Percentiles rank a stretch among this genome's conserved stretches.
Conservation (phyloP, 2,797 vertebrate genomes). For the Thunnus albacares region DNA sequence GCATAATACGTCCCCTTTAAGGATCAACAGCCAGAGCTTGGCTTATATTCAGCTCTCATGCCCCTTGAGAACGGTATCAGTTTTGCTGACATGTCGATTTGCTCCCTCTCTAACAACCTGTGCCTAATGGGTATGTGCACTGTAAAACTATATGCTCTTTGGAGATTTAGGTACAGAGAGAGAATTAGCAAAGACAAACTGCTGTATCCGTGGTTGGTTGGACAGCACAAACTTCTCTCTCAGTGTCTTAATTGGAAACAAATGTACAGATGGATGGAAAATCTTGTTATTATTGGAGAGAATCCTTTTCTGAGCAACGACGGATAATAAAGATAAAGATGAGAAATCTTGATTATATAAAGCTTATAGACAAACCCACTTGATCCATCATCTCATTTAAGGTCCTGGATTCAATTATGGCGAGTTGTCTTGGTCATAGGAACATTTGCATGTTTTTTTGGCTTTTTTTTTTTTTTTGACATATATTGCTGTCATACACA, state of each 20-base stretch:
- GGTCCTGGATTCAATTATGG: constrained; percentile 61
- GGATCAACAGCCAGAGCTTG: constrained; percentile 40
- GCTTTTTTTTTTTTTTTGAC: neutral
- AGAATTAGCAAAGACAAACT: constrained; percentile 70
- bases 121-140: constrained; percentile 34
- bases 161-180: constrained; percentile 66
- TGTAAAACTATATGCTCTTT: constrained; percentile 64
- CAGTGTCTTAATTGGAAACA: constrained; percentile 73
- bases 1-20: neutral
- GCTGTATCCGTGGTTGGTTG: constrained; percentile 37
- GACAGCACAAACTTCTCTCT: constrained; percentile 42
- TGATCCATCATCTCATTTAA: constrained; percentile 61
- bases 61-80: constrained; percentile 36
- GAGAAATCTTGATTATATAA: constrained; percentile 68
- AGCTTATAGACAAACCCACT: constrained; percentile 58
- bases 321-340: constrained; percentile 72
- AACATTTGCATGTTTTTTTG: constrained; percentile 30
- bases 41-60: constrained; percentile 37
- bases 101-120: constrained; percentile 50
- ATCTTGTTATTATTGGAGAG: constrained; percentile 62
- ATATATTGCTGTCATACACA: neutral
- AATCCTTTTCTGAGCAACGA: constrained; percentile 56
- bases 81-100: constrained; percentile 44
- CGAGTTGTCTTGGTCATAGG: constrained; percentile 33
- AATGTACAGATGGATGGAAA: constrained; percentile 67